phyloP scores from a whole-genome alignment of 35 echinoderm and acorn worm genomes.

The Lytechinus pictus region DNA sequence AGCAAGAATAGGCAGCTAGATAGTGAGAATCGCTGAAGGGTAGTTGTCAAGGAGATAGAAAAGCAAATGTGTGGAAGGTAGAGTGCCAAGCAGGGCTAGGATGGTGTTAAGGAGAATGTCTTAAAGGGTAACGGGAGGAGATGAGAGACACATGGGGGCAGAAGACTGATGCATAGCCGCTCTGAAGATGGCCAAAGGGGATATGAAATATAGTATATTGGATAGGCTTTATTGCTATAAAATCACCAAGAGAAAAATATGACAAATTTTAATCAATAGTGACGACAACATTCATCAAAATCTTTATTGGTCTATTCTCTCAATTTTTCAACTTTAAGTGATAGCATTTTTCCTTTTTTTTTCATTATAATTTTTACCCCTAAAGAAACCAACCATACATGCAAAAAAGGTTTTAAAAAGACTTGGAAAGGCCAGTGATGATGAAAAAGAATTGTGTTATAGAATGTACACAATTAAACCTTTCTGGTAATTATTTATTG shows the following conservation, averaged over 20 bases:
- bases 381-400: not conserved
- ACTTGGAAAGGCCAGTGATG: not conserved
- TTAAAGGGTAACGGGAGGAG: not conserved
- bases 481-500: no score
- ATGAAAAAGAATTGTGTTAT: not conserved
- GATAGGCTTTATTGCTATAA: not conserved
- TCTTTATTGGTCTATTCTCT: no score
- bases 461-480: no score
- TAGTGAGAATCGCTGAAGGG: not conserved
- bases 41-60: constrained; percentile 12
- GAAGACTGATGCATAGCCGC: not conserved
- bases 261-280: not conserved
- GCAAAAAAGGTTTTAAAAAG: no score
- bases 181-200: not conserved
- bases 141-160: not conserved
- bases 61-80: not conserved
- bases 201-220: not conserved
- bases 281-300: not conserved
- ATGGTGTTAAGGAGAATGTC: not conserved
- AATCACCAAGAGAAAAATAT: not conserved
- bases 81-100: not conserved
- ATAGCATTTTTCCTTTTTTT: no score
- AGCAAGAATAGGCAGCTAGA: not conserved
- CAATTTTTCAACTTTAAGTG: no score
- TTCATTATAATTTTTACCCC: not conserved